Evolutionary conservation across 2,797 vertebrate species (phyloP).

Genomic region (Neosalanx taihuensis): DNA sequence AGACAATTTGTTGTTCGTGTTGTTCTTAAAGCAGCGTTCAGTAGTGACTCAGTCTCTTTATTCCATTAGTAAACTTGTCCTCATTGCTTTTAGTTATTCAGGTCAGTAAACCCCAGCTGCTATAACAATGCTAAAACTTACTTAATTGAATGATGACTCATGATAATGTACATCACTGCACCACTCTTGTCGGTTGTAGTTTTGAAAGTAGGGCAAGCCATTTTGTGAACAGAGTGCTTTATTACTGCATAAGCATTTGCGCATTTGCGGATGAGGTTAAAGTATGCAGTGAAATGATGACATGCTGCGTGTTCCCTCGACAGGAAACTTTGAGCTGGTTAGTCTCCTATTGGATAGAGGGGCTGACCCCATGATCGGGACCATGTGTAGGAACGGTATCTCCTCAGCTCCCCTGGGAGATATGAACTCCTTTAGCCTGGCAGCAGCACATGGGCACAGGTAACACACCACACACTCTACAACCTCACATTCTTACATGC

Average conservation of each 20-base stretch:
- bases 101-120: neutral
- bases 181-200: neutral
- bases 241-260: neutral
- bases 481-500: neutral
- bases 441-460: conserved; percentile 82
- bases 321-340: conserved; percentile 82
- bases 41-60: neutral
- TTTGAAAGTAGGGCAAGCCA: neutral
- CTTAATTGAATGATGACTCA: neutral
- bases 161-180: neutral
- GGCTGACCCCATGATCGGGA: conserved; percentile 79
- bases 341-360: conserved; percentile 77
- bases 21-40: neutral
- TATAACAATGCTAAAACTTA: neutral
- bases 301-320: neutral
- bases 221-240: neutral
- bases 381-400: conserved; percentile 77
- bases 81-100: neutral
- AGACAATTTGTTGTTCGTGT: neutral
- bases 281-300: too few species aligned
- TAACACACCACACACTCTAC: conserved; percentile 37
- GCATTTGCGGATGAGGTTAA: neutral
- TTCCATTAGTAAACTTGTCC: neutral
- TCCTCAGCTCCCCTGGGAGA: conserved; percentile 74
- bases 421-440: conserved; percentile 81